Conservation (phyloP, 2,888 invertebrate genomes). For the Oscheius sp. region DNA sequence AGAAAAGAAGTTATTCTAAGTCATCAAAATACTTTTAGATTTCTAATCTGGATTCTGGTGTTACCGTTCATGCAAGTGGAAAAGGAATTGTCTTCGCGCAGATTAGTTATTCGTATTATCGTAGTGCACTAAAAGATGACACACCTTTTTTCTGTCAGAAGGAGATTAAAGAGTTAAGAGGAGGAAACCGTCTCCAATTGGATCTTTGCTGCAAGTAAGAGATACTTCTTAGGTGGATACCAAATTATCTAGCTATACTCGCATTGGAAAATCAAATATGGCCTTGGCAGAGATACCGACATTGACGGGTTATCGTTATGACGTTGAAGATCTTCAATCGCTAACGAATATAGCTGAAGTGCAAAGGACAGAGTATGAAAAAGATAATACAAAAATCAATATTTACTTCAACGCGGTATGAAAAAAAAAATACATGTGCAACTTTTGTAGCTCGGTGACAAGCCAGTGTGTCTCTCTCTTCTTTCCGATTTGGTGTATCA, state of each 20-base stretch:
- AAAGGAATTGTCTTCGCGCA: slow-evolving; percentile 77
- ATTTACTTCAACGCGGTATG: slow-evolving; percentile 73
- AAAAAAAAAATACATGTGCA: neutral
- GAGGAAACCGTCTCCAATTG: slow-evolving; percentile 64
- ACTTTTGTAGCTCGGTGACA: slow-evolving; percentile 58
- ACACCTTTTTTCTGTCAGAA: slow-evolving; percentile 67
- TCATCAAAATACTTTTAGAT: slow-evolving; percentile 43
- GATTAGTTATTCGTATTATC: slow-evolving; percentile 82
- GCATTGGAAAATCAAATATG: slow-evolving; percentile 71
- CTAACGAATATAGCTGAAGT: slow-evolving; percentile 63
- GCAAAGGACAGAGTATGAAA: slow-evolving; percentile 71
- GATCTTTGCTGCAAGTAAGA: slow-evolving; percentile 70
- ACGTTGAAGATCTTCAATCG: slow-evolving; percentile 45
- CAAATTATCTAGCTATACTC: slow-evolving; percentile 61
- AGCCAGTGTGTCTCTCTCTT: slow-evolving; percentile 81
- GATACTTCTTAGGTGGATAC: neutral
- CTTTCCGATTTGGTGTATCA: slow-evolving; percentile 84
- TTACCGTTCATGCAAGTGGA: slow-evolving; percentile 83
- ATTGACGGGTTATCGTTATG: slow-evolving; percentile 61
- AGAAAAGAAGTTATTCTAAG: neutral
- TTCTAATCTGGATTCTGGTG: slow-evolving; percentile 64
- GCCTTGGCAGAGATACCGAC: slow-evolving; percentile 71
- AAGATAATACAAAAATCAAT: slow-evolving; percentile 71
- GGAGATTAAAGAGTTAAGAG: slow-evolving; percentile 62
- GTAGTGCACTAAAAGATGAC: slow-evolving; percentile 74